Conservation (phyloP, 2,113 vertebrate genomes). For the Motacilla tschutschensis region DNA sequence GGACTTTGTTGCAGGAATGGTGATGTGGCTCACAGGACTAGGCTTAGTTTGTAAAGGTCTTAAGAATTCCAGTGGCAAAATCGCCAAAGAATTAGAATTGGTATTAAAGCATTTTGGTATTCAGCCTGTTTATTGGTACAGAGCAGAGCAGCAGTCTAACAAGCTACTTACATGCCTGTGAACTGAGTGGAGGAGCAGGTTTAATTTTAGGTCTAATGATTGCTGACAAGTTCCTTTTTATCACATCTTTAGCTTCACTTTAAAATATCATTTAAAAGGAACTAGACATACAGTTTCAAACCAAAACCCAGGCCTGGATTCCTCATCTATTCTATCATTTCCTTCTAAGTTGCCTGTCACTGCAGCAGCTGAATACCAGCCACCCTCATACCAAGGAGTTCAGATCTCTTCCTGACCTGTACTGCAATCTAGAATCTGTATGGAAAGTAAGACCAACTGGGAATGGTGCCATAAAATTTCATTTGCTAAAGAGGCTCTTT, state of each 20-base stretch:
- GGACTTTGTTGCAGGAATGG: background rate
- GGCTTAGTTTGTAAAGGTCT: background rate
- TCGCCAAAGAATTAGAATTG: background rate
- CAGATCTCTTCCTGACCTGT: background rate
- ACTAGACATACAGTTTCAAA: background rate
- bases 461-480: constrained; percentile 19
- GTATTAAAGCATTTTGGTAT: background rate
- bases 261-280: constrained; percentile 23
- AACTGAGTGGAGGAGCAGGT: background rate
- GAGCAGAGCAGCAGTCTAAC: background rate
- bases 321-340: background rate
- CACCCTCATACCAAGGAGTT: background rate
- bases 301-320: background rate
- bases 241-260: constrained; percentile 9
- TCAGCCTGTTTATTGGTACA: background rate
- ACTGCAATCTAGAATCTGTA: background rate
- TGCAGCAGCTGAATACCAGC: background rate
- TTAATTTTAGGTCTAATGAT: constrained; percentile 18
- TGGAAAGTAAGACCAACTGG: background rate
- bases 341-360: background rate
- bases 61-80: background rate
- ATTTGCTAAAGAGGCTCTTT: constrained; percentile 46
- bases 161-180: background rate
- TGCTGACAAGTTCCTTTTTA: constrained; percentile 30
- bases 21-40: background rate